These are phyloP conservation scores for Heliconius congener DNA, from an alignment of 1,140 invertebrate species.

Conservation along the genomic window DNA sequence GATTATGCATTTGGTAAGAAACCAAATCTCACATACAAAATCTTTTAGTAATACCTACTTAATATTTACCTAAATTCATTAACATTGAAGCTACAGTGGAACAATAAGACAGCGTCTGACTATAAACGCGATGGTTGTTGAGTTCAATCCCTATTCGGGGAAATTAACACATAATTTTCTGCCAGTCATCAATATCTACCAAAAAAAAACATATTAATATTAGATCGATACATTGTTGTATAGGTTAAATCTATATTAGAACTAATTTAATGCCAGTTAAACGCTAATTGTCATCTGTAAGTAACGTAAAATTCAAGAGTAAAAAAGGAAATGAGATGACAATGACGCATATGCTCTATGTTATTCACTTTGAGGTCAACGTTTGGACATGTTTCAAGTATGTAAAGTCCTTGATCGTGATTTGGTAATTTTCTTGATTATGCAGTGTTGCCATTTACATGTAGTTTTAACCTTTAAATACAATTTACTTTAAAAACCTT, in stretches of 20 bases:
- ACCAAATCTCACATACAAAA: neutral
- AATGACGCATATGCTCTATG: constrained; percentile 13
- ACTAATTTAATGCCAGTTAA: neutral
- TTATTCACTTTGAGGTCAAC: constrained; percentile 8
- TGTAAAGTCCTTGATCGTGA: constrained; percentile 4
- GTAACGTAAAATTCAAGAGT: neutral
- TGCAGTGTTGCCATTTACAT: neutral
- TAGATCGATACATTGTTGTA: no score
- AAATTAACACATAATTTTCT: no score
- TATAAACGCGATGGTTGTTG: no score
- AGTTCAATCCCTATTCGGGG: no score
- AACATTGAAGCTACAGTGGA: no score
- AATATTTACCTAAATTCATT: no score
- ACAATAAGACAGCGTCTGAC: no score
- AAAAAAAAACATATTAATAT: no score
- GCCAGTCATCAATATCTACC: no score
- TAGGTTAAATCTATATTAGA: neutral
- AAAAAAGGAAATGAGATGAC: neutral
- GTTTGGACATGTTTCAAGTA: constrained; percentile 1
- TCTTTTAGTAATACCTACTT: no score
- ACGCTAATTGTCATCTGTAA: neutral
- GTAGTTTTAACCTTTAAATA: neutral
- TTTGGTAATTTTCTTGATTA: neutral
- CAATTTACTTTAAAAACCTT: neutral
- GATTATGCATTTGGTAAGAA: neutral